Conservation (phyloP, 2,888 invertebrate genomes). For the Dasypolia templi region DNA sequence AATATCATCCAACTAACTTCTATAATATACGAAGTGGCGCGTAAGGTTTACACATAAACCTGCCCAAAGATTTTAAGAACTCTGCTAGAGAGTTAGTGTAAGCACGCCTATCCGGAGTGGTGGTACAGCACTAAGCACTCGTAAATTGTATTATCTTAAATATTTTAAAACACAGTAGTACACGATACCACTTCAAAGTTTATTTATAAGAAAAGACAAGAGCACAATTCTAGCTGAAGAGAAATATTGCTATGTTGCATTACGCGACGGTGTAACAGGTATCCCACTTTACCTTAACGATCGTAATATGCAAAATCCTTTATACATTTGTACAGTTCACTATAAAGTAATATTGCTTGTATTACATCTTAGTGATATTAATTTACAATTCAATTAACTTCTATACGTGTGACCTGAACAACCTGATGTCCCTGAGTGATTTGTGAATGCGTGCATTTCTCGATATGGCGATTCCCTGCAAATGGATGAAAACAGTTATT, state of each 20-base stretch:
- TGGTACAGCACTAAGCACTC: neutral
- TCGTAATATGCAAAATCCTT: constrained; percentile 77
- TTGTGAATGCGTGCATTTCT: constrained; percentile 84
- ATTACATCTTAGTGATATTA: constrained; percentile 88
- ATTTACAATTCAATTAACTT: constrained; percentile 81
- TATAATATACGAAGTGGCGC: neutral
- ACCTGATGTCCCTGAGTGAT: constrained; percentile 87
- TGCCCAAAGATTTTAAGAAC: neutral
- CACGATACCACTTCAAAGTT: neutral
- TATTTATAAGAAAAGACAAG: neutral
- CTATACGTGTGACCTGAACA: constrained; percentile 87
- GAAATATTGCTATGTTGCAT: constrained; percentile 7
- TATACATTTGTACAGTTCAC: constrained; percentile 84
- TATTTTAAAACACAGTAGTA: neutral
- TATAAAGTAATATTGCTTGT: constrained; percentile 86
- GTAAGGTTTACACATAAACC: neutral
- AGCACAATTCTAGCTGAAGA: neutral
- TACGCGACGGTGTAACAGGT: constrained; percentile 73
- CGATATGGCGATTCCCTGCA: constrained; percentile 86
- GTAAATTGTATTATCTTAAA: constrained; percentile 2
- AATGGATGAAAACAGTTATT: constrained; percentile 51
- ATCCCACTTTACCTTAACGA: constrained; percentile 67
- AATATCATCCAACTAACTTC: neutral
- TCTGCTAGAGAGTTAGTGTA: neutral
- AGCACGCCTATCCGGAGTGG: neutral